A percentile compares a stretch with the other conserved stretches of the same genome.
Evolutionary conservation across 2,113 vertebrate species (phyloP).

Genomic region (Dasyprocta punctata): DNA sequence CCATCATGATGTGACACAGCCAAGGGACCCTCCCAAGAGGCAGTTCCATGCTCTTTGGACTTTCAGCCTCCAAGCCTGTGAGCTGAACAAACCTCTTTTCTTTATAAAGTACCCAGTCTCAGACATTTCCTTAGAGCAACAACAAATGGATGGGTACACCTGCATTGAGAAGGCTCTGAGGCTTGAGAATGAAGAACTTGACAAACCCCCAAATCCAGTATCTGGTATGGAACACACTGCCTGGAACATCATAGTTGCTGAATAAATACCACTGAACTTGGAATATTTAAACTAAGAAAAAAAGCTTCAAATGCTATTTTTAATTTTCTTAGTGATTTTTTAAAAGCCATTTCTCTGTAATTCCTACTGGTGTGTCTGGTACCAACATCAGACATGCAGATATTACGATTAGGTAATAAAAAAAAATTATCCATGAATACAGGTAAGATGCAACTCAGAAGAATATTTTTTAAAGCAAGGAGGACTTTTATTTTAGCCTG

Average conservation of each 20-base stretch:
- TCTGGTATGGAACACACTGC: neutral
- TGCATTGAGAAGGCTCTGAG: neutral
- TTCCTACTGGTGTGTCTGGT: neutral
- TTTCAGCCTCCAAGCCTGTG: neutral
- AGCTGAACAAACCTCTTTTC: neutral
- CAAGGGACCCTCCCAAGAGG: neutral
- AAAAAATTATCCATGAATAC: neutral
- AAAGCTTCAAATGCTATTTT: neutral
- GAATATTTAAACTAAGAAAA: slow-evolving; percentile 37
- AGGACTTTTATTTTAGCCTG: slow-evolving; percentile 33
- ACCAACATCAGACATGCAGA: neutral
- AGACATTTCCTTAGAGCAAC: too few species aligned
- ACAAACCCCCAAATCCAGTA: neutral
- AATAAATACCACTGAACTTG: slow-evolving; percentile 4
- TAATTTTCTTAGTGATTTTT: neutral
- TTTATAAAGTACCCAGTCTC: neutral
- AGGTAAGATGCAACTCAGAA: slow-evolving; percentile 7
- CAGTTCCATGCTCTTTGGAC: neutral
- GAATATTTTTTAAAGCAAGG: neutral
- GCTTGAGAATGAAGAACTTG: neutral
- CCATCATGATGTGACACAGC: neutral
- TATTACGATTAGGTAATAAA: slow-evolving; percentile 21
- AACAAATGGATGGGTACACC: neutral
- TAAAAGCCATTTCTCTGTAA: slow-evolving; percentile 2
- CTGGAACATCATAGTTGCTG: neutral